Conservation (phyloP, 2,888 invertebrate genomes). For the Drosophila nr. fundita region DNA sequence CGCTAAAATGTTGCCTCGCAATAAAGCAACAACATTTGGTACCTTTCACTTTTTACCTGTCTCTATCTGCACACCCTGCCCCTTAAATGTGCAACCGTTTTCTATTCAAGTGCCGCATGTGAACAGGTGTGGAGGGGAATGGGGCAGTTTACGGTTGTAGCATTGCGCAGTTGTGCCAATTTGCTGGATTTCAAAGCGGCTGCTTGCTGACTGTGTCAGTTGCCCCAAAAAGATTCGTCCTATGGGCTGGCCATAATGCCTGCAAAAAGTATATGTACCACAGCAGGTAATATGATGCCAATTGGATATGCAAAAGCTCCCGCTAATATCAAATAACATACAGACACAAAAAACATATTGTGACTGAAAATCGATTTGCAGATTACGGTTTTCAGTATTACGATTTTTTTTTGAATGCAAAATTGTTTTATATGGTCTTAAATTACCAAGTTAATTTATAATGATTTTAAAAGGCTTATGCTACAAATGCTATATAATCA, state of each 20-base stretch:
- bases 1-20: constrained; percentile 54
- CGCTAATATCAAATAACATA: background rate
- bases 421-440: background rate
- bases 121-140: background rate
- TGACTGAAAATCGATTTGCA: background rate
- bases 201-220: constrained; percentile 12
- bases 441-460: background rate
- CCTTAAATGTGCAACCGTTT: constrained; percentile 70
- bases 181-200: constrained; percentile 42
- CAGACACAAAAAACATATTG: background rate
- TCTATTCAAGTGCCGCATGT: constrained; percentile 59
- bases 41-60: constrained; percentile 73
- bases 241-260: constrained; percentile 10
- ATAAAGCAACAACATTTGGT: constrained; percentile 56
- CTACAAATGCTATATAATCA: background rate
- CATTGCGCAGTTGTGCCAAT: constrained; percentile 57
- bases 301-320: background rate
- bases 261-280: constrained; percentile 17
- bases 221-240: constrained; percentile 1
- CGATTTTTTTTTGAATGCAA: background rate
- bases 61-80: constrained; percentile 1
- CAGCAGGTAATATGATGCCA: constrained; percentile 12
- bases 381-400: background rate
- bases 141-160: constrained; percentile 3
- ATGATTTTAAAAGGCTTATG: background rate